A percentile compares a stretch with the other conserved stretches of the same genome.
Evolutionary conservation across 2,888 invertebrate genomes (phyloP).

Genomic region (Ochropleura leucogaster): DNA sequence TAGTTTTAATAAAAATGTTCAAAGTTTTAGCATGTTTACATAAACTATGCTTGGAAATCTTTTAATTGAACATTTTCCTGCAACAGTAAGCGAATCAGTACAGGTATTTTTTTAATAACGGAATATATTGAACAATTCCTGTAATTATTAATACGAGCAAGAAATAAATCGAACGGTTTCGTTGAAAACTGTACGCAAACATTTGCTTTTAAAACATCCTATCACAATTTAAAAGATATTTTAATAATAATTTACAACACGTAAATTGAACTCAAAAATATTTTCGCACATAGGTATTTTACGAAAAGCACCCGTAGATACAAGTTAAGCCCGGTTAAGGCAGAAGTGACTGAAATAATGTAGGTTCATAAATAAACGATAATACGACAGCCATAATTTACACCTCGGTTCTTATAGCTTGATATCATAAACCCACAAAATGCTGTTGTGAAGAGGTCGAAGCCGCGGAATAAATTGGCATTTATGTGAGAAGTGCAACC

Average conservation of each 20-base stretch:
- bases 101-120: background rate
- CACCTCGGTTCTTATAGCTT: slow-evolving; percentile 31
- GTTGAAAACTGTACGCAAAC: background rate
- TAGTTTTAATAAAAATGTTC: background rate
- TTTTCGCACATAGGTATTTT: background rate
- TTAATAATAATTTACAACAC: too few species aligned
- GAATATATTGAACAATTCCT: background rate
- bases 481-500: slow-evolving; percentile 46
- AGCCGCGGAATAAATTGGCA: slow-evolving; percentile 50
- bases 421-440: slow-evolving; percentile 45
- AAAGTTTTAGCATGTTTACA: background rate
- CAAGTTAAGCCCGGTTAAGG: slow-evolving; percentile 9
- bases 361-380: slow-evolving; percentile 29
- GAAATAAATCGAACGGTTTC: background rate
- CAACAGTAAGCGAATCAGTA: background rate
- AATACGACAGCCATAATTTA: slow-evolving; percentile 39
- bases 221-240: too few species aligned
- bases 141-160: background rate
- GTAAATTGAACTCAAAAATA: background rate
- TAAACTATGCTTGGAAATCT: background rate
- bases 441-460: slow-evolving; percentile 36
- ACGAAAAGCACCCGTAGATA: slow-evolving; percentile 6
- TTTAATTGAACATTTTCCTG: background rate
- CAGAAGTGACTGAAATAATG: slow-evolving; percentile 24
- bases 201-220: background rate